phyloP scores from a whole-genome alignment of 1,140 invertebrate genomes.

The Doryteuthis pealeii region DNA sequence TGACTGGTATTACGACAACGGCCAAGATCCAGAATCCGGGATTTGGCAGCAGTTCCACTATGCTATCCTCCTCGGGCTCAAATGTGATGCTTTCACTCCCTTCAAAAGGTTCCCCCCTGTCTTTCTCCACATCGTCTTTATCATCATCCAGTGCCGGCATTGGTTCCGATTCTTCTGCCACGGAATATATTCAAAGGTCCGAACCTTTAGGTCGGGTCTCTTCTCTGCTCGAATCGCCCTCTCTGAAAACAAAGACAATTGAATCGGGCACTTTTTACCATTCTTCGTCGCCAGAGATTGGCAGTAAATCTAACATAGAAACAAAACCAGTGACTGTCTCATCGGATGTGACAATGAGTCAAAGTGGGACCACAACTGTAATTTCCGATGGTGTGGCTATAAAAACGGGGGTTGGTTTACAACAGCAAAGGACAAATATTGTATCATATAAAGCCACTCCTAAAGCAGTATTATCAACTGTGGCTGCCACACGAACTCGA shows the following conservation, averaged over 20 bases:
- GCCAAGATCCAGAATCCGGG: not conserved
- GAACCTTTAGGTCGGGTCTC: conserved; percentile 43
- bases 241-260: conserved; percentile 25
- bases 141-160: conserved; percentile 8
- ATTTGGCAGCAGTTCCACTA: not conserved
- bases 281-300: conserved; percentile 2
- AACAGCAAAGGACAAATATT: conserved; percentile 1
- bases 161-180: conserved; percentile 2
- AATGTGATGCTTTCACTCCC: not conserved
- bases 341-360: not conserved
- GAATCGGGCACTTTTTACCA: not conserved
- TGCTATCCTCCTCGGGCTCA: not conserved
- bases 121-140: conserved; percentile 10
- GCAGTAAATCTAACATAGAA: not conserved
- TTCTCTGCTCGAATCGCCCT: conserved; percentile 41
- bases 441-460: conserved; percentile 40
- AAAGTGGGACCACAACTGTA: not conserved
- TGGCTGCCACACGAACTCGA: conserved; percentile 48
- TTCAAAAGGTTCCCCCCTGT: not conserved
- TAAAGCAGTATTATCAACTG: conserved; percentile 38
- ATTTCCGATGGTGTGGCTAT: not conserved
- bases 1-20: not conserved
- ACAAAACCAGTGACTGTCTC: not conserved
- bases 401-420: not conserved
- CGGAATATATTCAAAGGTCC: conserved; percentile 10